These are phyloP conservation scores for Anhinga rufa DNA, from an alignment of 2,113 vertebrate genomes.

Conservation along the genomic window DNA sequence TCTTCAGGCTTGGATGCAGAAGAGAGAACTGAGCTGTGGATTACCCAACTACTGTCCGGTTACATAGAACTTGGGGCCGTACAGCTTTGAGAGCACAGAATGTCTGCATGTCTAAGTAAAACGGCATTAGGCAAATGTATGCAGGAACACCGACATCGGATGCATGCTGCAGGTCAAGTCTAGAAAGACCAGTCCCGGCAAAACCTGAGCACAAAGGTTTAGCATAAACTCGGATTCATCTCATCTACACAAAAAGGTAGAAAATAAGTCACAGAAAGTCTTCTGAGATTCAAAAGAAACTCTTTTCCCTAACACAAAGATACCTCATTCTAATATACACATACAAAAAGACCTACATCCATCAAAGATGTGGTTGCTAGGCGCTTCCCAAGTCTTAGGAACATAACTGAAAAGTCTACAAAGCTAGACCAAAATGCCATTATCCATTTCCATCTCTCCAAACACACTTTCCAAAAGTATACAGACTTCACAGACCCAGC, in stretches of 20 bases:
- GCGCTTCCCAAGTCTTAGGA: not conserved
- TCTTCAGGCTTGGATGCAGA: not conserved
- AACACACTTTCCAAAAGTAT: not conserved
- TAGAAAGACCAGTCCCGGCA: not conserved
- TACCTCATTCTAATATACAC: not conserved
- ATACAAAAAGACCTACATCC: not conserved
- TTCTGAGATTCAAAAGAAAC: not conserved
- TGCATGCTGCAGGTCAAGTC: not conserved
- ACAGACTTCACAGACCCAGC: not conserved
- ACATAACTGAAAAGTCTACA: not conserved
- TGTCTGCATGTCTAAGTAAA: not conserved
- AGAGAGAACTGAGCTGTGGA: not conserved
- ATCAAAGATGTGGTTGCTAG: not conserved
- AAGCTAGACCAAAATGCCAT: not conserved
- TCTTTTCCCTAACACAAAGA: not conserved
- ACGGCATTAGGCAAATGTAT: fast-evolving
- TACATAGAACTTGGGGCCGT: fast-evolving
- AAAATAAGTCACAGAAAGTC: not conserved
- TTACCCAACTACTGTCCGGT: fast-evolving
- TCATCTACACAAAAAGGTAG: not conserved
- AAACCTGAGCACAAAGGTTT: not conserved
- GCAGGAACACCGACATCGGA: not conserved
- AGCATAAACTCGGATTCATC: not conserved
- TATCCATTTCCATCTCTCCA: not conserved
- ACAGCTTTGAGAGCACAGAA: not conserved